Evolutionary conservation across 2,797 vertebrate species (phyloP), one percentile per base, ranked within the genome.

Genomic region (Rhadinocentrus ornatus): DNA sequence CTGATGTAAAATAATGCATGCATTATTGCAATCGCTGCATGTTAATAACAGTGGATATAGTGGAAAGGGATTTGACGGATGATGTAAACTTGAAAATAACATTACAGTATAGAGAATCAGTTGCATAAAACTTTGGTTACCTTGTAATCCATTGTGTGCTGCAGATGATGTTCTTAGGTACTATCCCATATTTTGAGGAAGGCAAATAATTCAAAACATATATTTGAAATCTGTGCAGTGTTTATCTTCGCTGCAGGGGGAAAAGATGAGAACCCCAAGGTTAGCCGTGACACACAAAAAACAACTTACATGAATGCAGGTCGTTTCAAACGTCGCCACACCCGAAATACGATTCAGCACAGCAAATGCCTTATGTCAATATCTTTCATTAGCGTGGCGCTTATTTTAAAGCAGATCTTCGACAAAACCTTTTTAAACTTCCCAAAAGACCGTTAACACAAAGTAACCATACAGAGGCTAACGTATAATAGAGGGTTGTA

Each of bases 131-230:
- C 13, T 46, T 16, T 22, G 50, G 78, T 77, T 61, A 92, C 92
- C 89, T 87, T 71, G 37, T 73, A 73, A 41, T 92, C 81, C 92
- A 92, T 92, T 1, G 78, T 75, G 71, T 31, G 72, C 65, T 69
- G 75, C 70, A 64, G 82, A 71, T 48, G 73, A 52, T 60, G 76
- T 34, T 83, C 77, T 82, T 67, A 34, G 60, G 63, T 31, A 63
- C 71, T 77, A 77, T 60, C 44, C 78, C 72, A 83, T 44, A 66
- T 81, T 71, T 16, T 62, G 54, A 27, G 58, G 24, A 39, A 59
- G 34, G 16, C 1, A 24, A 39, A 80, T 31, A 72, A 20, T 44
- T 44, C 54, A 56, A 4, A 2, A 56, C 12, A 55, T 2, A 37
- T 41, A 57, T 66, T 0, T 62, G 32, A 52, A 39, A 72, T 71